Conservation (phyloP, 1,140 invertebrate genomes). For the Panagrolaimus sp. region DNA sequence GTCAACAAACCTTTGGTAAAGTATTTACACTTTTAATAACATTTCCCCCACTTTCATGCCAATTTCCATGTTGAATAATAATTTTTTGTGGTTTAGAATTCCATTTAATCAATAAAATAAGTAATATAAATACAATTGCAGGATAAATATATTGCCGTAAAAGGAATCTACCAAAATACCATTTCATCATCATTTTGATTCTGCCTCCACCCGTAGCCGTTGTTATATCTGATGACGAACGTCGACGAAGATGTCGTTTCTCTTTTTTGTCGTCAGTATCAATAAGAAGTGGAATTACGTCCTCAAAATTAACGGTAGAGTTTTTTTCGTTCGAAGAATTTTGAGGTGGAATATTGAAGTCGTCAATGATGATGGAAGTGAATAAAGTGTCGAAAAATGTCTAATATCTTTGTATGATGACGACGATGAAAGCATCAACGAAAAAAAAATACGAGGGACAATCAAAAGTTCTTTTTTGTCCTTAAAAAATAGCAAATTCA, state of each 20-base stretch:
- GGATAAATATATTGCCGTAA: slow-evolving; percentile 46
- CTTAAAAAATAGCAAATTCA: too few species aligned
- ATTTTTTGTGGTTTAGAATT: slow-evolving; percentile 16
- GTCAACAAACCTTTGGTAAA: background rate
- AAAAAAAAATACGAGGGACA: too few species aligned
- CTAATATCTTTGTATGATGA: background rate
- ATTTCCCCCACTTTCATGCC: background rate
- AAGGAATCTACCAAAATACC: slow-evolving; percentile 31
- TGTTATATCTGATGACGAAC: background rate
- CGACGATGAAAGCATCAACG: too few species aligned
- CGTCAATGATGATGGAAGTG: background rate
- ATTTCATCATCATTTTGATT: slow-evolving; percentile 23
- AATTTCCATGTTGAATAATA: slow-evolving; percentile 3
- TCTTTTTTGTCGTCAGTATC: background rate
- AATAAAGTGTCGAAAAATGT: background rate
- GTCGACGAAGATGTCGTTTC: background rate
- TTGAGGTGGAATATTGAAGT: slow-evolving; percentile 1
- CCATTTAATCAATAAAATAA: slow-evolving; percentile 38
- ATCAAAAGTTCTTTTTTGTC: too few species aligned
- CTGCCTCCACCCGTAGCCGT: background rate
- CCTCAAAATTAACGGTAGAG: background rate
- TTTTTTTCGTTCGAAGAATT: background rate
- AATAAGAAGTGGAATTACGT: background rate
- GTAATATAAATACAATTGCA: slow-evolving; percentile 26
- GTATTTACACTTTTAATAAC: background rate